phyloP scores from a whole-genome alignment of 2,113 vertebrate species.

The Menidia beryllina region DNA sequence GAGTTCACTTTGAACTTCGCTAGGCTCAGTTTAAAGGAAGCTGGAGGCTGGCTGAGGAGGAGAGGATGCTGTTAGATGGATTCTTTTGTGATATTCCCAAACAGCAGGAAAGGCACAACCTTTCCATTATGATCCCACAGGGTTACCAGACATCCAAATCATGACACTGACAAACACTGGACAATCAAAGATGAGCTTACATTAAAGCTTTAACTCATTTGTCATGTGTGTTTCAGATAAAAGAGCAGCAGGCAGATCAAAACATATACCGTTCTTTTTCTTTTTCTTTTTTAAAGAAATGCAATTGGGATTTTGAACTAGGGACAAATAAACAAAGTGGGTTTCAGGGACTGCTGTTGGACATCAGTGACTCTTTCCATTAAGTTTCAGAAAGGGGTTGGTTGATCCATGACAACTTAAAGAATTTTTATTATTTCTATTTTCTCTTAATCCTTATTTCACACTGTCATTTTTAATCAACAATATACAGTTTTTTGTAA shows the following conservation, averaged over 20 bases:
- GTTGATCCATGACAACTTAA: slow-evolving; percentile 48
- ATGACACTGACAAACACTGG: not conserved
- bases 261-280: too few relatives aligned
- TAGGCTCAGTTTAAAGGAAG: not conserved
- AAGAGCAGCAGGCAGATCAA: not conserved
- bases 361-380: slow-evolving; percentile 62
- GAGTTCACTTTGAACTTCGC: slow-evolving; percentile 19
- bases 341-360: slow-evolving; percentile 35
- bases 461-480: slow-evolving; percentile 67
- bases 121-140: slow-evolving; percentile 49
- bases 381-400: slow-evolving; percentile 44
- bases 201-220: slow-evolving; percentile 34
- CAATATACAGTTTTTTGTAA: slow-evolving; percentile 65
- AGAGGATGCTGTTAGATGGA: slow-evolving; percentile 70
- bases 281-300: not conserved
- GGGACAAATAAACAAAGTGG: slow-evolving; percentile 16
- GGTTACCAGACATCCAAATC: slow-evolving; percentile 49
- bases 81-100: slow-evolving; percentile 71
- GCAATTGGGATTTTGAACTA: not conserved
- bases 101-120: slow-evolving; percentile 69
- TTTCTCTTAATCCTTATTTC: slow-evolving; percentile 20
- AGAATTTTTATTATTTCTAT: slow-evolving; percentile 14
- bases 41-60: slow-evolving; percentile 41
- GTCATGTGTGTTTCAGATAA: not conserved
- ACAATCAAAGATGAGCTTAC: slow-evolving; percentile 47